Base-by-base conservation (phyloP, 2,888 invertebrate species). In the Drosophila melanocephala region DNA sequence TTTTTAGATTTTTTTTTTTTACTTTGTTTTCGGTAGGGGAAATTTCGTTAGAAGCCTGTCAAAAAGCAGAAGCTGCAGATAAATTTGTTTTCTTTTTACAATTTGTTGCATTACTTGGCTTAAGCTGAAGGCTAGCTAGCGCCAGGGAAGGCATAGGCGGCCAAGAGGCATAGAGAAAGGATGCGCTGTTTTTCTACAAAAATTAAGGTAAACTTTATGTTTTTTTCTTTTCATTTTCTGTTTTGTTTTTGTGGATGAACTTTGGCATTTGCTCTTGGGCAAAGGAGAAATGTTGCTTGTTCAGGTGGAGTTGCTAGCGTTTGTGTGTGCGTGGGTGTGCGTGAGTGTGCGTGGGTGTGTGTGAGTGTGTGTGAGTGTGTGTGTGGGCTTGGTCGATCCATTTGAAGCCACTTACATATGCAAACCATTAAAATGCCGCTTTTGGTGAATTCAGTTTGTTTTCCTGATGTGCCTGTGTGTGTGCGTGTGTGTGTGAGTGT, bases 391-490 rank as follows among this genome's bases (percentile, higher is more conserved):
- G 19, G 39, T 61, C 58, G 61, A 67, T 65, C 67, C 63, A 66
- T 75, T 71, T 80, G 64, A 68, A 71, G 71, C 61, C 62, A 77
- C 68, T 74, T 74, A 74, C 55, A 77, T 81, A 81, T 77, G 73
- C 73, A 65, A 53, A 58, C 55, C 71, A 71, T 78, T 78, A 75
- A 79, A 78, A 75, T 78, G 64, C 47, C 61, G 61, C 70, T 70
- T 42, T 72, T 19, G 37, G 37, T 37, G 37, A 19, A 37, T 35
- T 16, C 16, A 35, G 35, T 44, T 57, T 47, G 44, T 30, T 44
- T 32, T 32, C 26, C 60, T 22, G 14, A 5, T 56, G 28, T 51
- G 6, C 30, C 28, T 30, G 16, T 61, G 37, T 19, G 19, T 7
- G 37, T 16, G 39, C 7, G 7, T 37, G 16, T 39, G 9, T 4